Percentiles rank a stretch among this genome's conserved stretches.
Conservation (phyloP, 23 tunicate genomes). For the Pegea sp. region DNA sequence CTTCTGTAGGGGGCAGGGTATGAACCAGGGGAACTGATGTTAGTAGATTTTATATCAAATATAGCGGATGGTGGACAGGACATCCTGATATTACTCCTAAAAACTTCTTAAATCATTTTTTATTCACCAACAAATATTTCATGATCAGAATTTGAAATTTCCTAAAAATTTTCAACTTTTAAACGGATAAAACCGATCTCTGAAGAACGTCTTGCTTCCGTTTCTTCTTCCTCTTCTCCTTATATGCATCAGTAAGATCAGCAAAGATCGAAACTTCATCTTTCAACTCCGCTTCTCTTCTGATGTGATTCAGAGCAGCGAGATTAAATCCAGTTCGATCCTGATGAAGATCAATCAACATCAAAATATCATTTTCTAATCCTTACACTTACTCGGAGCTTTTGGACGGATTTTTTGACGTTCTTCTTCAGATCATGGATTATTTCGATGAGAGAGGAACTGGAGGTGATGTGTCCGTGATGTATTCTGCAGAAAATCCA, state of each 20-base stretch:
- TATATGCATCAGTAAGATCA: constrained; percentile 41
- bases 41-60: no score
- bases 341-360: constrained; percentile 3
- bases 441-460: constrained; percentile 27
- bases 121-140: no score
- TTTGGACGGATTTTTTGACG: constrained; percentile 16
- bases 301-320: constrained; percentile 48
- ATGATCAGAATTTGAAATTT: no score
- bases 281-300: constrained; percentile 30
- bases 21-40: no score
- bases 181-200: constrained; percentile 1
- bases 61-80: no score
- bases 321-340: constrained; percentile 66
- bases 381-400: constrained; percentile 34
- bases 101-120: no score
- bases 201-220: constrained; percentile 9
- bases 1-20: no score
- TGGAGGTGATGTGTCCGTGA: constrained; percentile 54
- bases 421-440: constrained; percentile 29
- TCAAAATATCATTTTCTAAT: no score
- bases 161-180: no score
- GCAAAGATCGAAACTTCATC: constrained; percentile 58
- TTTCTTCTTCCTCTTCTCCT: constrained; percentile 38
- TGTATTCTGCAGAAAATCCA: constrained; percentile 60
- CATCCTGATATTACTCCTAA: no score